A percentile compares a stretch with the other conserved stretches of the same genome.
These are phyloP conservation scores for Aspidiotus rigidus DNA, from an alignment of 2,888 invertebrate genomes.

Conservation along the genomic window DNA sequence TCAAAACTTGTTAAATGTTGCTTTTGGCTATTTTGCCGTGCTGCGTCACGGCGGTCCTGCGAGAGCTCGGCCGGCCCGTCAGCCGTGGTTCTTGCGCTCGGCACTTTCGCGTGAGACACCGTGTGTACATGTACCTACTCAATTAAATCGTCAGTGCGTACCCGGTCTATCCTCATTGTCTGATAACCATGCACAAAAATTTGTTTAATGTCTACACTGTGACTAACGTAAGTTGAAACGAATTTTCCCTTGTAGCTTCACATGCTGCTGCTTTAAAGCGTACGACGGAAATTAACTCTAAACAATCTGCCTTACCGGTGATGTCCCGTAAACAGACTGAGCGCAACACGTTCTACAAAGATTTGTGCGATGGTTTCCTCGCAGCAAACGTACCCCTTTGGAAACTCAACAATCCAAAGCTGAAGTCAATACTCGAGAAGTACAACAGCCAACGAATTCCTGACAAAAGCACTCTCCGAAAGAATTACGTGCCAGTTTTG, in stretches of 20 bases:
- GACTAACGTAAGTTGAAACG: too few relatives aligned
- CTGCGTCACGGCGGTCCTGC: too few relatives aligned
- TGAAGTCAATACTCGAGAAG: slow-evolving; percentile 6
- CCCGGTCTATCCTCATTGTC: too few relatives aligned
- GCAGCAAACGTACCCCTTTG: background rate
- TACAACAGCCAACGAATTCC: slow-evolving; percentile 12
- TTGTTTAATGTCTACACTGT: too few relatives aligned
- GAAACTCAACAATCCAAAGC: slow-evolving; percentile 11
- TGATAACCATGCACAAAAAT: too few relatives aligned
- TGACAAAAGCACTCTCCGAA: slow-evolving; percentile 4
- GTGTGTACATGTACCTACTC: too few relatives aligned
- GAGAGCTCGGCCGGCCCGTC: too few relatives aligned
- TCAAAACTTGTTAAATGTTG: too few relatives aligned
- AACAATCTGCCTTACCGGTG: background rate
- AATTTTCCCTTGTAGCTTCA: background rate
- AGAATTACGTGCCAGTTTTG: slow-evolving; percentile 8
- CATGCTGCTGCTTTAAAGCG: background rate
- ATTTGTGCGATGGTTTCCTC: background rate
- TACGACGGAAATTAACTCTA: background rate
- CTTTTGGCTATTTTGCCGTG: too few relatives aligned
- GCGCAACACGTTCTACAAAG: slow-evolving; percentile 6
- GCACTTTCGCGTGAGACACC: too few relatives aligned
- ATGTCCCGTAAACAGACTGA: background rate
- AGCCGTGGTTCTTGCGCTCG: too few relatives aligned
- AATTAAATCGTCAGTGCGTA: too few relatives aligned